A percentile compares a stretch with the other conserved stretches of the same genome.
Evolutionary conservation across 2,888 invertebrate genomes (phyloP).

Genomic region (Diloba caeruleocephala): DNA sequence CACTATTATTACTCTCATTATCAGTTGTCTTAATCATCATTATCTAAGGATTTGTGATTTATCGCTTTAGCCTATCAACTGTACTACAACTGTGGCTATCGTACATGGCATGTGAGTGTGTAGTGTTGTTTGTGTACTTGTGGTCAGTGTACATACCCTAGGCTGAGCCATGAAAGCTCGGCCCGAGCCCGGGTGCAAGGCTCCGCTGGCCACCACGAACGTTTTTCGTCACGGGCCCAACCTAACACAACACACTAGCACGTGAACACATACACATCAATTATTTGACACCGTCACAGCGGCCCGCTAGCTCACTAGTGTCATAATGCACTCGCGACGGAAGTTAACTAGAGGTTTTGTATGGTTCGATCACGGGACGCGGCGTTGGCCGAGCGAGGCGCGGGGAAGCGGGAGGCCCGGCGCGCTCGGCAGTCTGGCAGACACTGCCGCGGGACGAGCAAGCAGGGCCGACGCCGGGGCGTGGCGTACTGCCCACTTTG

Average conservation of each 20-base stretch:
- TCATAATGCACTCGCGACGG: constrained; percentile 89
- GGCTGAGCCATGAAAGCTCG: constrained; percentile 96
- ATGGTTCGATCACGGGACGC: constrained; percentile 78
- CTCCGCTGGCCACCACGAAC: constrained; percentile 89
- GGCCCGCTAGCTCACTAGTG: constrained; percentile 89
- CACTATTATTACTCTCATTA: constrained; percentile 60
- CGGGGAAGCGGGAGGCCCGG: constrained; percentile 89
- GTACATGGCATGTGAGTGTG: constrained; percentile 40
- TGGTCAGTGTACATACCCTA: constrained; percentile 91
- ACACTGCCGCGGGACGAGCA: constrained; percentile 83
- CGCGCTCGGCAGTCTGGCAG: constrained; percentile 89
- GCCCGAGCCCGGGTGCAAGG: constrained; percentile 90
- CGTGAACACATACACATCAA: constrained; percentile 86
- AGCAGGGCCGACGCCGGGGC: constrained; percentile 79
- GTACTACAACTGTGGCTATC: constrained; percentile 51
- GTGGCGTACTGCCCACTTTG: constrained; percentile 64
- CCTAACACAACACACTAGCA: constrained; percentile 87
- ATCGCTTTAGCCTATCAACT: constrained; percentile 59
- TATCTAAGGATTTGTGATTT: constrained; percentile 56
- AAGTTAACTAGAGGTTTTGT: constrained; percentile 70
- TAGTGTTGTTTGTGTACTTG: constrained; percentile 53
- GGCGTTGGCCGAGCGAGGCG: constrained; percentile 88
- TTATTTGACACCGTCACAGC: constrained; percentile 86
- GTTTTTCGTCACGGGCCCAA: constrained; percentile 85
- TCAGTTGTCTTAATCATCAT: constrained; percentile 59